A percentile compares a stretch with the other conserved stretches of the same genome.
Evolutionary conservation across 1,140 invertebrate species (phyloP).

Genomic region (Contarinia nasturtii): DNA sequence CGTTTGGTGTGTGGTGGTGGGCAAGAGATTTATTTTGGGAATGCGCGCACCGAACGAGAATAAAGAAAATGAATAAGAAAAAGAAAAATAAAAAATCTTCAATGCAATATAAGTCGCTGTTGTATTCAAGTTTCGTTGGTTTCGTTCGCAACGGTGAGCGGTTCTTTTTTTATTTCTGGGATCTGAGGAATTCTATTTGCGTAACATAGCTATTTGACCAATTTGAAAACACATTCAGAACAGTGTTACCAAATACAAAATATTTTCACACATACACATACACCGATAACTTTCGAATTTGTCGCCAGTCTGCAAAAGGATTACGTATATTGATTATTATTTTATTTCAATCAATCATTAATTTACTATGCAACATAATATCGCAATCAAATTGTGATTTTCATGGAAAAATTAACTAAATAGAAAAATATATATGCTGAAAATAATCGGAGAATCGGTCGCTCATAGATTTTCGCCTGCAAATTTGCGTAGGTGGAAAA

Average conservation of each 20-base stretch:
- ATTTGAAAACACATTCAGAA: neutral
- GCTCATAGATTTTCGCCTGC: no score
- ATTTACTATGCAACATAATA: neutral
- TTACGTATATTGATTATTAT: neutral
- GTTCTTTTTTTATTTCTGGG: neutral
- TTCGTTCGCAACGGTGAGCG: no score
- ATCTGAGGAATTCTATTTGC: slow-evolving; percentile 1
- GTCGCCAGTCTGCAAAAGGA: neutral
- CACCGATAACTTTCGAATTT: neutral
- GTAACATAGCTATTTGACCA: slow-evolving; percentile 1
- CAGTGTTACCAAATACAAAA: neutral
- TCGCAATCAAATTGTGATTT: no score
- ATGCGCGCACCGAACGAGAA: neutral
- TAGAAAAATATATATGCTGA: no score
- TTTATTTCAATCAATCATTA: neutral
- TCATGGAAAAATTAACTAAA: no score
- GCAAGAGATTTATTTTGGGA: neutral
- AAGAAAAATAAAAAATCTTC: neutral
- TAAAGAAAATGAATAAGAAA: neutral
- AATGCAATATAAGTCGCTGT: no score
- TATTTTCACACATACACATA: neutral
- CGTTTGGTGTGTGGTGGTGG: neutral
- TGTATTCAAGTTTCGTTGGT: no score
- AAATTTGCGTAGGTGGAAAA: no score
- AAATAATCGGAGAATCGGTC: no score